A percentile compares a stretch with the other conserved stretches of the same genome.
These are phyloP conservation scores for Procavia capensis DNA, from an alignment of 2,113 vertebrate species.

Conservation along the genomic window DNA sequence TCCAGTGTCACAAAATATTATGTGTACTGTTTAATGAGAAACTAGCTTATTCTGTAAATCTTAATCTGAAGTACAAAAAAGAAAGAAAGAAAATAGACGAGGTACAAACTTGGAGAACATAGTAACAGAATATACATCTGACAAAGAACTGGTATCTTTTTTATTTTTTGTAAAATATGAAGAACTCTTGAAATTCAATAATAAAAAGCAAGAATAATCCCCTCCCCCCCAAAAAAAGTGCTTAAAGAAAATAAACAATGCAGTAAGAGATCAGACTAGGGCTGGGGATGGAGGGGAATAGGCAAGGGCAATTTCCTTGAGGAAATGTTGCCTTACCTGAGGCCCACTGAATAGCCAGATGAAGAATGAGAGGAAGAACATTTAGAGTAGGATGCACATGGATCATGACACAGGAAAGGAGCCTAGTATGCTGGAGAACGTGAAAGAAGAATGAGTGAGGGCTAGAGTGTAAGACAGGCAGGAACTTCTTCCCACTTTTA, in stretches of 20 bases:
- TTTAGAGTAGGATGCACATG: not conserved
- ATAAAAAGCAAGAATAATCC: too few species aligned
- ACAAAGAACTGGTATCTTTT: too few species aligned
- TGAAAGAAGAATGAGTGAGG: not conserved
- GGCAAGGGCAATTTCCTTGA: not conserved
- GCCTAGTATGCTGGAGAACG: not conserved
- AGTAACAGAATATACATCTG: too few species aligned
- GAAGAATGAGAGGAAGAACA: not conserved
- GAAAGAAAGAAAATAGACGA: too few species aligned
- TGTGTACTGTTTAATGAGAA: too few species aligned
- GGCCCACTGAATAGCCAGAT: not conserved
- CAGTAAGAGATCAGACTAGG: not conserved
- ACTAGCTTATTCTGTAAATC: too few species aligned
- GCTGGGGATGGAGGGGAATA: not conserved
- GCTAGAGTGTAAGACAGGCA: not conserved
- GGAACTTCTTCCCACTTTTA: not conserved
- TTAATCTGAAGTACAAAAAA: too few species aligned
- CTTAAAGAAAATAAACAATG: not conserved
- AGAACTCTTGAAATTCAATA: too few species aligned
- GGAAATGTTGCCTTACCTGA: not conserved
- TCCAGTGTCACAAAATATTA: too few species aligned
- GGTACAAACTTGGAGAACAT: too few species aligned
- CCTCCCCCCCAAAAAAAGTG: too few species aligned
- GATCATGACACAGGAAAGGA: not conserved
- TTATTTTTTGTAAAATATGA: too few species aligned